Percentiles rank a stretch among this genome's conserved stretches.
These are phyloP conservation scores for Morinoia aosen DNA, from an alignment of 2,888 invertebrate genomes.

Conservation along the genomic window DNA sequence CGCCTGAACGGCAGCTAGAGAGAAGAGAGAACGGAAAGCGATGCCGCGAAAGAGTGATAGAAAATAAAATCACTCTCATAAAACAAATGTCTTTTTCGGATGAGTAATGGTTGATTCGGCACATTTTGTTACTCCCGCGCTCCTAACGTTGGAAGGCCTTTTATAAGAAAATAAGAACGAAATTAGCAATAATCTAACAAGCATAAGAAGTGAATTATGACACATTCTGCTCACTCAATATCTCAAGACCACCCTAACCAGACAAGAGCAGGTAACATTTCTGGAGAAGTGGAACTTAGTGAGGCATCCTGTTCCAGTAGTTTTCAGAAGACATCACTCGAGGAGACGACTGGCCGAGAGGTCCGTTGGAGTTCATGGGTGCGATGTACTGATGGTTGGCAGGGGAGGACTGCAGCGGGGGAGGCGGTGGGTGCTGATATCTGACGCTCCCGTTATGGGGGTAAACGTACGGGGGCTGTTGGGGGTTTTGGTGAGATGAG, in stretches of 20 bases:
- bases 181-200: neutral
- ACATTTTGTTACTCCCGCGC: neutral
- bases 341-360: slow-evolving; percentile 66
- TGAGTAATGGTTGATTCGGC: neutral
- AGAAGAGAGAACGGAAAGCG: neutral
- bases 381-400: slow-evolving; percentile 61
- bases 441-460: slow-evolving; percentile 63
- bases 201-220: neutral
- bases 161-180: neutral
- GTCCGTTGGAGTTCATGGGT: slow-evolving; percentile 65
- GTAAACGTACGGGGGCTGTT: slow-evolving; percentile 59
- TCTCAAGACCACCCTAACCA: neutral
- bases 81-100: neutral
- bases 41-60: neutral
- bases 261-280: neutral
- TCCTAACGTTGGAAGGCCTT: neutral
- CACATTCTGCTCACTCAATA: neutral
- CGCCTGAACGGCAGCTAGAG: neutral
- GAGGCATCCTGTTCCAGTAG: slow-evolving; percentile 39
- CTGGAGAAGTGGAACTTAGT: neutral
- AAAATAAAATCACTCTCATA: neutral
- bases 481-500: slow-evolving; percentile 39
- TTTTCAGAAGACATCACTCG: slow-evolving; percentile 54
- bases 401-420: slow-evolving; percentile 65
- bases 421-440: slow-evolving; percentile 54